Evolutionary conservation across 2,797 vertebrate species (phyloP).

Genomic region (Acridotheres tristis): DNA sequence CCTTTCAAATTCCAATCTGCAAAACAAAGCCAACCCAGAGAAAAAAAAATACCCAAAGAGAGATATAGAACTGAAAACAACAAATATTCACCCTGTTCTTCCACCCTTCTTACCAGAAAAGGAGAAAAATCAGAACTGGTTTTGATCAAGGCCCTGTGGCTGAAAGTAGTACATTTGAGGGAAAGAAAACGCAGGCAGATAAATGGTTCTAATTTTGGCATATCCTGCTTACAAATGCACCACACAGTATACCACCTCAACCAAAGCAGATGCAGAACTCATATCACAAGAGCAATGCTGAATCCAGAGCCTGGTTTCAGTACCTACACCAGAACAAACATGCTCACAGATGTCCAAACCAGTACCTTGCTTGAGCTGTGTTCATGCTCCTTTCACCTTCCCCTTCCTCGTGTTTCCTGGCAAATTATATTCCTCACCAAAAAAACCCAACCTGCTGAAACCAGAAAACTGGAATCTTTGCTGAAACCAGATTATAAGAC

Average conservation of each 20-base stretch:
- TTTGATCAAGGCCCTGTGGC: not conserved
- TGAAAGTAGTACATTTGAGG: not conserved
- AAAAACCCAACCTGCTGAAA: not conserved
- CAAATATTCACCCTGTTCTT: not conserved
- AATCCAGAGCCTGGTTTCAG: not conserved
- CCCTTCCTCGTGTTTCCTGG: not conserved
- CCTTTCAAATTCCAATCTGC: not conserved
- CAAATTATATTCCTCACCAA: not conserved
- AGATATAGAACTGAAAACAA: not conserved
- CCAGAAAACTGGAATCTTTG: not conserved
- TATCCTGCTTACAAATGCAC: not conserved
- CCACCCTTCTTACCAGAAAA: not conserved
- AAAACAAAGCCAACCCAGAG: not conserved
- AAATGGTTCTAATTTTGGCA: not conserved
- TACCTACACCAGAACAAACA: not conserved
- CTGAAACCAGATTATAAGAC: not conserved
- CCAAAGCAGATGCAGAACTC: not conserved
- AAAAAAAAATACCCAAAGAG: not conserved
- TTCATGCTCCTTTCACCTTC: not conserved
- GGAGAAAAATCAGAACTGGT: not conserved
- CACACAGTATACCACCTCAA: not conserved
- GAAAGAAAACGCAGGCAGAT: not conserved
- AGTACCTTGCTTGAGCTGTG: not conserved
- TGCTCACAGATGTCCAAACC: not conserved
- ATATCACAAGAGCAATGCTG: fast-evolving